These are phyloP conservation scores for Lissonota sp. DNA, from an alignment of 2,888 invertebrate genomes.

Conservation along the genomic window DNA sequence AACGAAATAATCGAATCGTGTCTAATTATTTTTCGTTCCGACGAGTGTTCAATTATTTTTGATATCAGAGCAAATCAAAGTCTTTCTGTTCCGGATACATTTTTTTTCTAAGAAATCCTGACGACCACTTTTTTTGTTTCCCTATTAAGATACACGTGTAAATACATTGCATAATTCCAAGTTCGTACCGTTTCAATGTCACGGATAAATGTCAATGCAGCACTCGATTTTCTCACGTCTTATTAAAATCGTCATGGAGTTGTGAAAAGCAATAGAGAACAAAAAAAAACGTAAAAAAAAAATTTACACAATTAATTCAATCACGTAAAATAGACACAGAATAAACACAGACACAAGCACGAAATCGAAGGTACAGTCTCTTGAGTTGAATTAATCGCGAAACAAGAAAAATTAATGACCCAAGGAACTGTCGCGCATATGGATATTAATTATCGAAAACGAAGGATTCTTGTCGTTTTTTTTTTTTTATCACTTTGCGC, in stretches of 20 bases:
- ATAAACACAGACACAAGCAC: background rate
- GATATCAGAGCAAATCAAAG: too few species aligned
- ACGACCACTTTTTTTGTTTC: background rate
- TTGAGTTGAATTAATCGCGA: slow-evolving; percentile 15
- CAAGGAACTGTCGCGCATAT: slow-evolving; percentile 4
- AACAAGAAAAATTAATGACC: slow-evolving; percentile 22
- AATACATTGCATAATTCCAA: background rate
- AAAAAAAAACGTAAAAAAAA: slow-evolving; percentile 1
- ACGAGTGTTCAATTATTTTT: too few species aligned
- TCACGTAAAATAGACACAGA: slow-evolving; percentile 9
- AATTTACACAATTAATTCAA: slow-evolving; percentile 36
- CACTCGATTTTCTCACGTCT: slow-evolving; percentile 6
- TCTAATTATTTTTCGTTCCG: too few species aligned
- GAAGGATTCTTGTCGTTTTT: background rate
- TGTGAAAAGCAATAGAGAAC: background rate
- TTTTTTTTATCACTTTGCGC: slow-evolving; percentile 50
- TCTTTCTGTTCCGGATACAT: too few species aligned
- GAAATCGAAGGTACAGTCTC: too few species aligned
- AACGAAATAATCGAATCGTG: too few species aligned
- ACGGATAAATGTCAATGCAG: slow-evolving; percentile 22
- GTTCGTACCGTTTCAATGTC: slow-evolving; percentile 26
- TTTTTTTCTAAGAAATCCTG: too few species aligned
- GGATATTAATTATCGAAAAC: slow-evolving; percentile 7
- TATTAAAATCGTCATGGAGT: slow-evolving; percentile 18
- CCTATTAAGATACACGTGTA: too few species aligned